Evolutionary conservation across 2,113 vertebrate genomes (phyloP).

Genomic region (Rhinoderma darwinii): DNA sequence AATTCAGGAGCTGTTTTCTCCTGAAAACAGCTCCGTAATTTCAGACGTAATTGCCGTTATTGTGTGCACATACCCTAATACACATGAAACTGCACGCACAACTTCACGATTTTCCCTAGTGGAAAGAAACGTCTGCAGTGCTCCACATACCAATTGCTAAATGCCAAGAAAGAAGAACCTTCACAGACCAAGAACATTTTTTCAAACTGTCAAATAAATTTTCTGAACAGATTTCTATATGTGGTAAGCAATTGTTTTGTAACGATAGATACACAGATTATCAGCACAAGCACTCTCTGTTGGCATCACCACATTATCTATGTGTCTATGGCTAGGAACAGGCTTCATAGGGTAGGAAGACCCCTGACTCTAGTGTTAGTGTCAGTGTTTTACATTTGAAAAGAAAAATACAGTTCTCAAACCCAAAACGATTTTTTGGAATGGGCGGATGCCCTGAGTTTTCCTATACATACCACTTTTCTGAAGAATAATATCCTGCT

Average conservation of each 20-base stretch:
- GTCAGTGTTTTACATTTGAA: too few species aligned
- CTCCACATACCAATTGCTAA: background rate
- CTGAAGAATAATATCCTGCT: background rate
- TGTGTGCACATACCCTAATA: too few species aligned
- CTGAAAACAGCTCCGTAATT: too few species aligned
- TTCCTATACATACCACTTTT: background rate
- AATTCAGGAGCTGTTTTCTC: too few species aligned
- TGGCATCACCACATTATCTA: background rate
- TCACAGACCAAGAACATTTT: background rate
- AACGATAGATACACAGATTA: background rate
- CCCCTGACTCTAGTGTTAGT: too few species aligned
- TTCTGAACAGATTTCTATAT: too few species aligned
- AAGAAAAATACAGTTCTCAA: background rate
- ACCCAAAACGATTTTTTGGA: background rate
- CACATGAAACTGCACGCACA: too few species aligned
- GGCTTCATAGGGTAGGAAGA: background rate
- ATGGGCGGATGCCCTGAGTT: background rate
- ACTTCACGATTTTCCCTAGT: too few species aligned
- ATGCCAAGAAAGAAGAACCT: background rate
- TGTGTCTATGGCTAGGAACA: background rate
- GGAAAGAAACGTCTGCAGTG: background rate
- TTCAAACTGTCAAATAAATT: too few species aligned
- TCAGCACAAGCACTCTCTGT: background rate
- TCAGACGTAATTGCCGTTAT: too few species aligned
- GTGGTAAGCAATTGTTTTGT: too few species aligned